Evolutionary conservation across 1,140 invertebrate genomes (phyloP).

Genomic region (Macrobrachium nipponense): DNA sequence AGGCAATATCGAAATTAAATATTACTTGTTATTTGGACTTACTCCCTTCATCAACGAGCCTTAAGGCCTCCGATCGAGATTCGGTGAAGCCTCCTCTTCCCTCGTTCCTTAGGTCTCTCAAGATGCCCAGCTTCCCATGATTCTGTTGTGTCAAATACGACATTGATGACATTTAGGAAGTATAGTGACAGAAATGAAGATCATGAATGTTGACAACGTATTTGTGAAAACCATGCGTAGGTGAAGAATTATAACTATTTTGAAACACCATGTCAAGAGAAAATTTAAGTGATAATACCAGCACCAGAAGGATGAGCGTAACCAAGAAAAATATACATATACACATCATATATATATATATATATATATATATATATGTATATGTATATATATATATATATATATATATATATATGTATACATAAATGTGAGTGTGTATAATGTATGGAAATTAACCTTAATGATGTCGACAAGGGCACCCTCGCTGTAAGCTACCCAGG

Average conservation of each 20-base stretch:
- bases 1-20: too few species aligned
- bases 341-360: slow-evolving; percentile 28
- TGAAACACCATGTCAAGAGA: too few species aligned
- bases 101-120: slow-evolving; percentile 13
- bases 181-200: too few species aligned
- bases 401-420: slow-evolving; percentile 23
- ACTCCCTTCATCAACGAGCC: slow-evolving; percentile 18
- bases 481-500: slow-evolving; percentile 57
- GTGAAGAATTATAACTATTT: too few species aligned
- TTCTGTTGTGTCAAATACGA: slow-evolving; percentile 1
- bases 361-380: slow-evolving; percentile 23
- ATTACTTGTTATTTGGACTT: neutral
- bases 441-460: slow-evolving; percentile 24
- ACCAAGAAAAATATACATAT: too few species aligned
- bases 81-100: slow-evolving; percentile 29
- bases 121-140: slow-evolving; percentile 30
- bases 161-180: neutral
- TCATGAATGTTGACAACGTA: too few species aligned
- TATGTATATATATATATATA: slow-evolving; percentile 4
- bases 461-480: slow-evolving; percentile 53
- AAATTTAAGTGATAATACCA: too few species aligned
- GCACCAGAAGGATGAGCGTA: too few species aligned
- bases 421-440: too few species aligned
- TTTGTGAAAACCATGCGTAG: too few species aligned
- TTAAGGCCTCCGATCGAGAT: slow-evolving; percentile 20